phyloP scores from a whole-genome alignment of 1,140 invertebrate genomes.

The Megalopta genalis region DNA sequence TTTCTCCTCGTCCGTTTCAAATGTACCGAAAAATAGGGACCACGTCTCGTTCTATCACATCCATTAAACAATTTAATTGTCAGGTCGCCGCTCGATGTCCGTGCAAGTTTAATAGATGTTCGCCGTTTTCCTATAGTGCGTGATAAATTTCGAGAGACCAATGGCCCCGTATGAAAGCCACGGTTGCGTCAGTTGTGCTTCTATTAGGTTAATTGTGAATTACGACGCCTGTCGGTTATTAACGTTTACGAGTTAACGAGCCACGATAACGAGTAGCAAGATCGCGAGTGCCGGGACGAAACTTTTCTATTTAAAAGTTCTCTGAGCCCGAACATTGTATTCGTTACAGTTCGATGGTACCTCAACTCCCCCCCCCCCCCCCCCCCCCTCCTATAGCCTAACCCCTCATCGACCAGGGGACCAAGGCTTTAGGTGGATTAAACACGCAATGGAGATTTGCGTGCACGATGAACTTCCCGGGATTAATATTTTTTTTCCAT shows the following conservation, averaged over 20 bases:
- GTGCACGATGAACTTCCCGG: constrained; percentile 39
- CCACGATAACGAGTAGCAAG: constrained; percentile 44
- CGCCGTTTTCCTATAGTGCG: not conserved
- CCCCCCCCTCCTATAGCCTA: not conserved
- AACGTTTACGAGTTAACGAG: constrained; percentile 58
- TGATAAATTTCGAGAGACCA: constrained; percentile 38
- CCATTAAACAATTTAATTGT: constrained; percentile 13
- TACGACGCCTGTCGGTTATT: constrained; percentile 54
- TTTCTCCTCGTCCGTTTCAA: not conserved
- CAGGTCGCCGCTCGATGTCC: not conserved
- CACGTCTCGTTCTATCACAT: not conserved
- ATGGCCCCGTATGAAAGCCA: not conserved
- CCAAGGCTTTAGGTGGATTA: constrained; percentile 29
- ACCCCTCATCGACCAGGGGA: not conserved
- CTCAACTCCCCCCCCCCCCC: constrained; percentile 11
- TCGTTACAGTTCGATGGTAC: constrained; percentile 28
- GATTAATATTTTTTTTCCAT: constrained; percentile 49
- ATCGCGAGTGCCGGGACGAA: constrained; percentile 27
- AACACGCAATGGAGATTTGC: constrained; percentile 52
- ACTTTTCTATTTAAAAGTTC: constrained; percentile 66
- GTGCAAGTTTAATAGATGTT: constrained; percentile 13
- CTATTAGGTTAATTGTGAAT: constrained; percentile 54
- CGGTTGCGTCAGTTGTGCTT: not conserved
- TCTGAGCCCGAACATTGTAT: constrained; percentile 12
- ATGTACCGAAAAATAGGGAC: no score